Evolutionary conservation across 2,113 vertebrate species (phyloP).

Genomic region (Leucoraja erinaceus): DNA sequence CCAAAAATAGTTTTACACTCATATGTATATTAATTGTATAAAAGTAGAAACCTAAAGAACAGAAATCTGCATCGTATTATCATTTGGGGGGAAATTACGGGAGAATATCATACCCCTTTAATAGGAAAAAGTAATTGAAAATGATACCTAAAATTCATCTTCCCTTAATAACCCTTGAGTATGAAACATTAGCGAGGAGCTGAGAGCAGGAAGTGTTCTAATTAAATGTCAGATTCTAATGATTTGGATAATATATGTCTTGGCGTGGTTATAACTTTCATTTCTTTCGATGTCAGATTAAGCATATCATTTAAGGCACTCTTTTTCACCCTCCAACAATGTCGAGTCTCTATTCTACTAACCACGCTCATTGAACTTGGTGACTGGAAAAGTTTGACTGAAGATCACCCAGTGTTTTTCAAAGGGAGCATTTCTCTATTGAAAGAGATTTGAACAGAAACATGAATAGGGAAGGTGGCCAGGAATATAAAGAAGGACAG

Average conservation of each 20-base stretch:
- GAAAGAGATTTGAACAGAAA: too few species aligned
- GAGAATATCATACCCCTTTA: background rate
- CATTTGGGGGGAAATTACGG: background rate
- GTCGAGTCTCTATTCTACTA: background rate
- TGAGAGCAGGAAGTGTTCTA: background rate
- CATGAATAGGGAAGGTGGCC: too few species aligned
- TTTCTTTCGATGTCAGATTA: background rate
- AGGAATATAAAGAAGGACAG: too few species aligned
- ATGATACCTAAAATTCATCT: slow-evolving; percentile 12
- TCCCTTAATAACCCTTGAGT: background rate
- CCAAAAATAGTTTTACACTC: background rate
- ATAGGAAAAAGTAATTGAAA: background rate
- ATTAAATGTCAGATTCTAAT: slow-evolving; percentile 34
- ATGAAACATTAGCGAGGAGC: slow-evolving; percentile 7
- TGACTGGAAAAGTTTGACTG: background rate
- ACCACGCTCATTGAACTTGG: background rate
- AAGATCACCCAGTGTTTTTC: background rate
- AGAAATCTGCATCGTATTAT: background rate
- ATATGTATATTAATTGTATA: background rate
- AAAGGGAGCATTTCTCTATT: background rate
- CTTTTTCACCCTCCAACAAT: background rate
- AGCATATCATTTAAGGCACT: background rate
- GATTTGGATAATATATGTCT: slow-evolving; percentile 31
- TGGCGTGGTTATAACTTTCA: background rate
- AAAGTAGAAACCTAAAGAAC: background rate